phyloP scores from a whole-genome alignment of 2,888 invertebrate genomes.

The Phaedon cochleariae region DNA sequence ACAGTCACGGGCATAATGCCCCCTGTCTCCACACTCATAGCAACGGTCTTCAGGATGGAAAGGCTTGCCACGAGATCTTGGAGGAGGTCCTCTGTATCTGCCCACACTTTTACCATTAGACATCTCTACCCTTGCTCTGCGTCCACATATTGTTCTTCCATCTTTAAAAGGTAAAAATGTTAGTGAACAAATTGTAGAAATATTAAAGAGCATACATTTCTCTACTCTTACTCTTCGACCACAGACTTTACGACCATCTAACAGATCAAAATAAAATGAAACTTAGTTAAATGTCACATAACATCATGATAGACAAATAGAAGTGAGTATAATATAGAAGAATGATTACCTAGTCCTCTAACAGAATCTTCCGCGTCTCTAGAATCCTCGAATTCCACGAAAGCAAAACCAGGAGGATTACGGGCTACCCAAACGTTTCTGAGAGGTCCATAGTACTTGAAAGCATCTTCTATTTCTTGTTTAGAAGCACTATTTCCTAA shows the following conservation, averaged over 20 bases:
- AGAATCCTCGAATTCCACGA: conserved; percentile 89
- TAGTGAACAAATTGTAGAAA: conserved; percentile 22
- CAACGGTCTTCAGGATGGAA: conserved; percentile 92
- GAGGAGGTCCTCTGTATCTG: conserved; percentile 66
- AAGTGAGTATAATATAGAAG: neutral
- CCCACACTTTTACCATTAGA: conserved; percentile 82
- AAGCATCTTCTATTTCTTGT: conserved; percentile 87
- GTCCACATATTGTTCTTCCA: conserved; percentile 86
- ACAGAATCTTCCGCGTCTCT: conserved; percentile 89
- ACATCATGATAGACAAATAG: conserved; percentile 20
- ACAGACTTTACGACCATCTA: conserved; percentile 41
- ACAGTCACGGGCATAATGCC: conserved; percentile 94
- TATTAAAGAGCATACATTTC: conserved; percentile 38
- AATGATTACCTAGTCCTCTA: conserved; percentile 75
- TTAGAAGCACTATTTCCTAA: conserved; percentile 90
- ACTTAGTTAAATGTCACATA: conserved; percentile 32
- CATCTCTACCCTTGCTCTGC: conserved; percentile 89
- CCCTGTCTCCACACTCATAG: conserved; percentile 93
- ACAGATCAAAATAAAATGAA: conserved; percentile 37
- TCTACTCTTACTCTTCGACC: conserved; percentile 41
- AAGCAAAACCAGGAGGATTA: conserved; percentile 92
- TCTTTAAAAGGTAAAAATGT: conserved; percentile 62
- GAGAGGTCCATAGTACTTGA: conserved; percentile 87
- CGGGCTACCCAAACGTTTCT: conserved; percentile 94
- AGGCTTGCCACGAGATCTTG: conserved; percentile 72